A percentile compares a stretch with the other conserved stretches of the same genome.
phyloP scores from a whole-genome alignment of 2,797 vertebrate genomes.

The Squalus acanthias region DNA sequence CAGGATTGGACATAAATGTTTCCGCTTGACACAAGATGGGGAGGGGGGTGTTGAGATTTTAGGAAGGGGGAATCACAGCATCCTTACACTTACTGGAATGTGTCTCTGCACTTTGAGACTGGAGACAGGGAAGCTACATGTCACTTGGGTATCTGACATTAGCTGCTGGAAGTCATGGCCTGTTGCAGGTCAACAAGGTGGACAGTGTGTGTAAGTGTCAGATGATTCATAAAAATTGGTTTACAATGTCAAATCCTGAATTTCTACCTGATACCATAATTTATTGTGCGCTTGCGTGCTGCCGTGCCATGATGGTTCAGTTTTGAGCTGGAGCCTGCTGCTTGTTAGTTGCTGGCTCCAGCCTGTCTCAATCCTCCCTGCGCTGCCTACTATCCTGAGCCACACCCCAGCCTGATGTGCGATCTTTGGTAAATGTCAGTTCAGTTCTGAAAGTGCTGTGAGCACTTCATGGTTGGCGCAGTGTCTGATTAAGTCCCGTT shows the following conservation, averaged over 20 bases:
- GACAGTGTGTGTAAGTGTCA: too few relatives aligned
- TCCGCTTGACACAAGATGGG: neutral
- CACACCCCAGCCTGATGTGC: neutral
- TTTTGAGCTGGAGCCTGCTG: neutral
- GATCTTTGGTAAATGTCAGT: neutral
- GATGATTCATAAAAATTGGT: neutral
- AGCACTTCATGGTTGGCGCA: neutral
- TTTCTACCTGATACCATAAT: neutral
- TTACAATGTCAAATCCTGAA: neutral
- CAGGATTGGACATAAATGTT: neutral
- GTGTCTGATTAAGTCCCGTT: neutral
- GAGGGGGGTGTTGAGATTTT: neutral
- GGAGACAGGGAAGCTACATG: neutral
- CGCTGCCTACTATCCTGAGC: neutral
- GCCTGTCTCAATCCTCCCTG: neutral
- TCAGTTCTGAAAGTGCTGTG: neutral
- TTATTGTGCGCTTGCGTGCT: neutral
- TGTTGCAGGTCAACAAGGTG: neutral
- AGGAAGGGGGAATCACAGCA: neutral
- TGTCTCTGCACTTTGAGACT: neutral
- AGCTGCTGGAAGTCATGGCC: neutral
- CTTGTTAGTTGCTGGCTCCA: neutral
- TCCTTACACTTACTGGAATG: neutral
- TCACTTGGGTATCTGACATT: neutral
- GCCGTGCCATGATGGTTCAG: neutral